Evolutionary conservation across 2,888 invertebrate species (phyloP).

Genomic region (Pollenia labialis): DNA sequence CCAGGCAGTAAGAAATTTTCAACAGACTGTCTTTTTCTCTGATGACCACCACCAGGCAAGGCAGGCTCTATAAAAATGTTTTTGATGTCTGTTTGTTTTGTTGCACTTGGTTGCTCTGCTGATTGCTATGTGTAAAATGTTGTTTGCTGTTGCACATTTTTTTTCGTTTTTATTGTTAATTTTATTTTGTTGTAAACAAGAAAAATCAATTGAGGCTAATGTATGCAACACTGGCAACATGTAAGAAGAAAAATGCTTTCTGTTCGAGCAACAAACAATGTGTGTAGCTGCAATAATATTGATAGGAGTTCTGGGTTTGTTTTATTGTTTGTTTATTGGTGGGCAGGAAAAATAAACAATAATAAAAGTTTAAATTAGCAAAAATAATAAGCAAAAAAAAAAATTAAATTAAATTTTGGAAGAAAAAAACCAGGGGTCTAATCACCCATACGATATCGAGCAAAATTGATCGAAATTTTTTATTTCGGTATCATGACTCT

Average conservation of each 20-base stretch:
- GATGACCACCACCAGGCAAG: conserved; percentile 52
- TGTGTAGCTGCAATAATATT: conserved; percentile 45
- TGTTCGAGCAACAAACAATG: background rate
- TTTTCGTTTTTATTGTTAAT: conserved; percentile 1
- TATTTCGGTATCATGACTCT: too few species aligned
- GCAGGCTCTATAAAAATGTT: conserved; percentile 33
- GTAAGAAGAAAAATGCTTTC: conserved; percentile 19
- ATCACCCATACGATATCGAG: too few species aligned
- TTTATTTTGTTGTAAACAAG: conserved; percentile 63
- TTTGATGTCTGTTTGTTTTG: conserved; percentile 41
- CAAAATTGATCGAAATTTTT: too few species aligned
- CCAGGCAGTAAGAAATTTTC: conserved; percentile 42
- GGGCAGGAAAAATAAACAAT: conserved; percentile 25
- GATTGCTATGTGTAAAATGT: conserved; percentile 46
- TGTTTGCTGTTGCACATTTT: conserved; percentile 50
- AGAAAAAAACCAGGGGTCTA: too few species aligned
- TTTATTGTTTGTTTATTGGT: conserved; percentile 48
- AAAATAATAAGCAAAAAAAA: conserved; percentile 31
- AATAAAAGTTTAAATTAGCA: conserved; percentile 65
- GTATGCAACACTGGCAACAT: conserved; percentile 46
- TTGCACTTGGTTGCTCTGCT: conserved; percentile 44
- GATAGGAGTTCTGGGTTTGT: conserved; percentile 27
- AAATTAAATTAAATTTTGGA: background rate
- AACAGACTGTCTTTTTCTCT: conserved; percentile 24
- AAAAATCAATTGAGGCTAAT: conserved; percentile 69